phyloP scores from a whole-genome alignment of 2,888 invertebrate genomes.

The Drosophila borborema region DNA sequence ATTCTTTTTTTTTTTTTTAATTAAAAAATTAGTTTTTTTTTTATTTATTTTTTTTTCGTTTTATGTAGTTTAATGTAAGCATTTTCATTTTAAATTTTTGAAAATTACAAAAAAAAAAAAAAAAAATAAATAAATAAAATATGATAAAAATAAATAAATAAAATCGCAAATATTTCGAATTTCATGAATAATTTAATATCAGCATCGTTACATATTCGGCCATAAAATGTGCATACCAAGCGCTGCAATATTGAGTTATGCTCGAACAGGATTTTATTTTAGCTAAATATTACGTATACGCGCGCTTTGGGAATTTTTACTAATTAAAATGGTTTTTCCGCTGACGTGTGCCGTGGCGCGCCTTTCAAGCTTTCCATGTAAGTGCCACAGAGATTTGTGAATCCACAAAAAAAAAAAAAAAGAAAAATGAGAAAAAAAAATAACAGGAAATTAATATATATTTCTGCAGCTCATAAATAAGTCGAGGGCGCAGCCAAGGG shows the following conservation, averaged over 20 bases:
- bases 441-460: conserved; percentile 35
- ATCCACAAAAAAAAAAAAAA: conserved; percentile 35
- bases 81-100: too few species aligned
- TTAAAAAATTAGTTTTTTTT: too few species aligned
- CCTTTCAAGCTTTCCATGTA: conserved; percentile 30
- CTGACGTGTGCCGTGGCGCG: conserved; percentile 39
- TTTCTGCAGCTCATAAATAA: conserved; percentile 73
- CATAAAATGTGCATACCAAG: conserved; percentile 10
- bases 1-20: too few species aligned
- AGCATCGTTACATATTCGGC: background rate
- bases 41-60: too few species aligned
- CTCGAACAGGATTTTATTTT: conserved; percentile 29
- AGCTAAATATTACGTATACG: conserved; percentile 67
- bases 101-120: too few species aligned
- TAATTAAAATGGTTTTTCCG: conserved; percentile 78
- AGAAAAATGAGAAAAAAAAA: conserved; percentile 3
- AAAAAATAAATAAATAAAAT: too few species aligned
- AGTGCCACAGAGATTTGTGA: conserved; percentile 68
- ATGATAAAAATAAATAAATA: background rate
- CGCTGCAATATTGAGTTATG: conserved; percentile 12
- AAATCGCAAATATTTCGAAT: background rate
- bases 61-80: too few species aligned
- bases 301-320: conserved; percentile 58
- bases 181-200: conserved; percentile 1
- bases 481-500: conserved; percentile 29